phyloP scores from a whole-genome alignment of 2,797 vertebrate species.

The Tadarida brasiliensis region DNA sequence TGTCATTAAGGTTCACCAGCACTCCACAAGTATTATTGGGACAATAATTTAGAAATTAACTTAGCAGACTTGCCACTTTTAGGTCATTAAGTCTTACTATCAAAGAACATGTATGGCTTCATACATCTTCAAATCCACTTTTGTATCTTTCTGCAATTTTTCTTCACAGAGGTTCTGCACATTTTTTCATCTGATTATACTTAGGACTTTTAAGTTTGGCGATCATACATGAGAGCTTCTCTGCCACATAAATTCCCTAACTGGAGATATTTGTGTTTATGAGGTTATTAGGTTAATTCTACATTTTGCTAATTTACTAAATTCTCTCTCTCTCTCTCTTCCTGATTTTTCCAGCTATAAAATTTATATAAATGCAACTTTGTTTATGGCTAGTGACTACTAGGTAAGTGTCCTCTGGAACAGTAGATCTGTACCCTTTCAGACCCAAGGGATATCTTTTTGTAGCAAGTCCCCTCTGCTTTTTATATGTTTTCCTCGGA shows the following conservation, averaged over 20 bases:
- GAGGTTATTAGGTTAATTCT: not conserved
- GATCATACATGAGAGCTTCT: not conserved
- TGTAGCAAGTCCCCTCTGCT: not conserved
- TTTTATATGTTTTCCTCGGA: not conserved
- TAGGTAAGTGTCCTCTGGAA: not conserved
- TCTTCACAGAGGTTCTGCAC: not conserved
- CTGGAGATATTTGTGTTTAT: not conserved
- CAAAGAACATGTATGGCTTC: not conserved
- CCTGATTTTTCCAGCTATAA: not conserved
- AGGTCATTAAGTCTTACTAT: not conserved
- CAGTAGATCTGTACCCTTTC: not conserved
- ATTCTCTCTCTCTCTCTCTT: not conserved
- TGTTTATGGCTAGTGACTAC: not conserved
- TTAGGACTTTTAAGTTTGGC: not conserved
- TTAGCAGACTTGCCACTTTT: not conserved
- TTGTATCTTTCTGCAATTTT: not conserved
- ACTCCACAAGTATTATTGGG: not conserved
- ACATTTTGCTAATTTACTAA: not conserved
- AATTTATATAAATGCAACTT: not conserved
- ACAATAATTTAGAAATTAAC: not conserved
- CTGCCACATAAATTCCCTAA: not conserved
- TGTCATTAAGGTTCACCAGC: not conserved
- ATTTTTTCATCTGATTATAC: not conserved
- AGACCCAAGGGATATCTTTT: not conserved
- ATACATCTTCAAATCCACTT: not conserved